A percentile compares a stretch with the other conserved stretches of the same genome.
phyloP scores from a whole-genome alignment of 2,888 invertebrate genomes.

The Rhabditoides inermis region DNA sequence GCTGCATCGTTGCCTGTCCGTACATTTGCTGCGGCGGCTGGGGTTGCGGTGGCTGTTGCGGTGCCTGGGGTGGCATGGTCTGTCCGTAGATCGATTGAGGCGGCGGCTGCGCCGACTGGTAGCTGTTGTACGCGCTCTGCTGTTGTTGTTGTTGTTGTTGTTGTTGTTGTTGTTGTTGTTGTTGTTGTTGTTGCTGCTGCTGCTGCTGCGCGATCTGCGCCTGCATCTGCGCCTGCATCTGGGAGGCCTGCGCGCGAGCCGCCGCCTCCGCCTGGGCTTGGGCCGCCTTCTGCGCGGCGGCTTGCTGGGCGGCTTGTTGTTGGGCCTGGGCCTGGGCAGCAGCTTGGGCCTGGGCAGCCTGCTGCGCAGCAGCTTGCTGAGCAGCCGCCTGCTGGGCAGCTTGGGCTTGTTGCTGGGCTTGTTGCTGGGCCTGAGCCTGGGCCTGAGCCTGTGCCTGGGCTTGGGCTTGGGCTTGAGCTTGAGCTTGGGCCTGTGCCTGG shows the following conservation, averaged over 20 bases:
- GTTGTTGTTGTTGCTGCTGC: not conserved
- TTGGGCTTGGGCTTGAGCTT: too few species aligned
- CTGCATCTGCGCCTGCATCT: not conserved
- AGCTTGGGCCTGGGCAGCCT: not conserved
- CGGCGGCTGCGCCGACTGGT: too few species aligned
- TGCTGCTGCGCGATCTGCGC: not conserved
- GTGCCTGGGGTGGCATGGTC: not conserved
- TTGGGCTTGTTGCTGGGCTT: not conserved
- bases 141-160: too few species aligned
- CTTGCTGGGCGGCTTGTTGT: not conserved
- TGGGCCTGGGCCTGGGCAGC: not conserved
- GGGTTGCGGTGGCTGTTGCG: too few species aligned
- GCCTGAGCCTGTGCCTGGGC: too few species aligned
- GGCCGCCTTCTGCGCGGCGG: not conserved
- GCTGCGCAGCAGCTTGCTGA: constrained; percentile 2
- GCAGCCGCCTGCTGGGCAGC: not conserved
- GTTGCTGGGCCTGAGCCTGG: too few species aligned
- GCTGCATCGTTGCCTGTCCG: too few species aligned
- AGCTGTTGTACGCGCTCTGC: too few species aligned
- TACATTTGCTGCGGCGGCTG: too few species aligned
- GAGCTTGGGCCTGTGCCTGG: too few species aligned
- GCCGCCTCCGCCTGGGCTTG: not conserved
- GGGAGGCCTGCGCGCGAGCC: too few species aligned
- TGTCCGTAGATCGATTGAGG: not conserved
- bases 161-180: too few species aligned